Conservation (phyloP, 1,140 invertebrate species). For the Formica selysi region DNA sequence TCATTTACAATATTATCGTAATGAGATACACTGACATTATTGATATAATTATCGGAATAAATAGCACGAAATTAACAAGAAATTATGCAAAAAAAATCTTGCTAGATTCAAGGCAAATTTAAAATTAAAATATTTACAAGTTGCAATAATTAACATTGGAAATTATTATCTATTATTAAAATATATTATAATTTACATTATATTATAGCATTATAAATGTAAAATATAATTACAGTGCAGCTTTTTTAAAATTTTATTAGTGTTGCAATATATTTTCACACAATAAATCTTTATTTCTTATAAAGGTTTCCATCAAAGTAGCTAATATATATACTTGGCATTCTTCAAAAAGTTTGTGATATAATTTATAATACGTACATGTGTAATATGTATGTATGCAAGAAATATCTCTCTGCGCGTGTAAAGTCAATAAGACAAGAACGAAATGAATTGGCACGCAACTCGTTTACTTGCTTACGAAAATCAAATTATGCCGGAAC, state of each 20-base stretch:
- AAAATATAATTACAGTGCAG: slow-evolving; percentile 27
- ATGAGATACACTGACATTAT: not conserved
- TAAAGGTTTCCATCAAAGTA: not conserved
- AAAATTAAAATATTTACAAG: not conserved
- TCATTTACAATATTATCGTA: not conserved
- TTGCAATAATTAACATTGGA: slow-evolving; percentile 14
- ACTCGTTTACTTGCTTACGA: slow-evolving; percentile 62
- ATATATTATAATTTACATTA: slow-evolving; percentile 9
- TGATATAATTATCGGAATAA: not conserved
- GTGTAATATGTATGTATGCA: too few species aligned
- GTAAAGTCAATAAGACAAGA: slow-evolving; percentile 15
- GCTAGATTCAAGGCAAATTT: not conserved
- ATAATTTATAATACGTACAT: not conserved
- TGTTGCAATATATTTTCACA: not conserved
- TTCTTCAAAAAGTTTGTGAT: not conserved
- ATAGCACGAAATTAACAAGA: slow-evolving; percentile 1
- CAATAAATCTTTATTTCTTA: not conserved
- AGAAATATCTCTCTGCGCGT: not conserved
- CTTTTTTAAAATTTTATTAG: slow-evolving; percentile 7
- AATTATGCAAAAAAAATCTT: slow-evolving; percentile 25
- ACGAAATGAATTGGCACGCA: slow-evolving; percentile 27
- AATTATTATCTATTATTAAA: slow-evolving; percentile 34
- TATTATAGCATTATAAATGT: not conserved
- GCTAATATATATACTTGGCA: not conserved
- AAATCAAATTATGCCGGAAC: slow-evolving; percentile 59